Evolutionary conservation across 2,888 invertebrate species (phyloP), one percentile per base, ranked within the genome.

Genomic region (Polymixis lichenea): DNA sequence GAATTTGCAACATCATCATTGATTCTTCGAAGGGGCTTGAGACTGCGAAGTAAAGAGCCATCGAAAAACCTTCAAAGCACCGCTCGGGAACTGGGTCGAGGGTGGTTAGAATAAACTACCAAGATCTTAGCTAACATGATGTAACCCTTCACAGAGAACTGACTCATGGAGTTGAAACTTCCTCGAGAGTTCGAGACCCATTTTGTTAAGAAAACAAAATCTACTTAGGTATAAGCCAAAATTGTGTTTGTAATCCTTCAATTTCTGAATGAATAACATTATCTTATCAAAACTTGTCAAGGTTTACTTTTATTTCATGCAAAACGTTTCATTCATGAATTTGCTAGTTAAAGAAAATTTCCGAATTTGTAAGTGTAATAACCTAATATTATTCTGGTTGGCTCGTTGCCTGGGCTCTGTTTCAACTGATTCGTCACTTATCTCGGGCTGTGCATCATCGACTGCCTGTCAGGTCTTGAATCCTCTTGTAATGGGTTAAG

Each of bases 81-180:
- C 84, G 79, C 83, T 79, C 80, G 62, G 86, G 78, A 95, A 91
- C 83, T 91, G 80, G 93, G 94, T 94, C 94, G 91, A 95, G 93
- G 88, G 84, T 84, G 80, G 82, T 87, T 89, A 83, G 61, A 86
- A 89, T 87, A 88, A 89, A 89, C 88, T 85, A 83, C 78, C 15
- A 53, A 69, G 64, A 73, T 78, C 72, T 53, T 58, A 75, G 46
- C 46, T 75, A 25, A 68, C 61, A 53, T 55, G 61, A 75, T 67
- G 55, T 17, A 43, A 77, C 55, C 25, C 32, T 62, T 66, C 19
- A 22, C 65, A n/a, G 32, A 43, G 17, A 64, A 64, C 65, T 74
- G n/a, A 49, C 25, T 38, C 28, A 53, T 58, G n/a, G 0, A 55
- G 58, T 70, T 62, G 4, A 3, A 13, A 62, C 13, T 56, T 73